These are phyloP conservation scores for Ariopsis seemanni DNA, from an alignment of 2,113 vertebrate species.

Conservation along the genomic window DNA sequence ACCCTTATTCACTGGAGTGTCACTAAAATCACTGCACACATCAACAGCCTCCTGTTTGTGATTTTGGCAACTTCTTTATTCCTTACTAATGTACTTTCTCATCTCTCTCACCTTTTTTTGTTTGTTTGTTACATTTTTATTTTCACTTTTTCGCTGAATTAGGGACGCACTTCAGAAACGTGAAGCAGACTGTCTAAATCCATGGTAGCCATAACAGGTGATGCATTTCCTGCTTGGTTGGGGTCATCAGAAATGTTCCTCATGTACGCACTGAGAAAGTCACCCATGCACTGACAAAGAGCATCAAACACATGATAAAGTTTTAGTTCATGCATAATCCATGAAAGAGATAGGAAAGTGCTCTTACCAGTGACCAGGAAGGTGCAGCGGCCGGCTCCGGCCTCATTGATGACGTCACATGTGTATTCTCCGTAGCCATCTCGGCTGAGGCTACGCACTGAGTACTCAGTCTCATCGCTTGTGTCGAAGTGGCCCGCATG, in stretches of 20 bases:
- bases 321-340: background rate
- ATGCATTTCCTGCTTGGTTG: background rate
- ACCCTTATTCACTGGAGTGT: too few species aligned
- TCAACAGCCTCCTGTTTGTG: background rate
- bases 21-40: too few species aligned
- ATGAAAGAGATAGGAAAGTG: background rate
- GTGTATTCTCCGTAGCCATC: constrained; percentile 93
- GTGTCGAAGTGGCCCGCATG: constrained; percentile 84
- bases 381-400: constrained; percentile 89
- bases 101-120: background rate
- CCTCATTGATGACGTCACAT: constrained; percentile 95
- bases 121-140: background rate
- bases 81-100: background rate
- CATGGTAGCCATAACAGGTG: background rate
- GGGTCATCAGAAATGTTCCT: background rate
- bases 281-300: background rate
- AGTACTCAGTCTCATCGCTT: constrained; percentile 88
- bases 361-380: constrained; percentile 90
- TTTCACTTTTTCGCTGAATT: background rate
- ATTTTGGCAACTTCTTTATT: background rate
- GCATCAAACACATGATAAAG: background rate
- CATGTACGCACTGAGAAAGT: background rate
- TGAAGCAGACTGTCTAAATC: background rate
- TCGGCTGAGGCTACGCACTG: constrained; percentile 81
- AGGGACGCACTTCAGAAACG: background rate